Base-by-base conservation (phyloP, 2,113 vertebrate species). In the Phalacrocorax brasilianus region DNA sequence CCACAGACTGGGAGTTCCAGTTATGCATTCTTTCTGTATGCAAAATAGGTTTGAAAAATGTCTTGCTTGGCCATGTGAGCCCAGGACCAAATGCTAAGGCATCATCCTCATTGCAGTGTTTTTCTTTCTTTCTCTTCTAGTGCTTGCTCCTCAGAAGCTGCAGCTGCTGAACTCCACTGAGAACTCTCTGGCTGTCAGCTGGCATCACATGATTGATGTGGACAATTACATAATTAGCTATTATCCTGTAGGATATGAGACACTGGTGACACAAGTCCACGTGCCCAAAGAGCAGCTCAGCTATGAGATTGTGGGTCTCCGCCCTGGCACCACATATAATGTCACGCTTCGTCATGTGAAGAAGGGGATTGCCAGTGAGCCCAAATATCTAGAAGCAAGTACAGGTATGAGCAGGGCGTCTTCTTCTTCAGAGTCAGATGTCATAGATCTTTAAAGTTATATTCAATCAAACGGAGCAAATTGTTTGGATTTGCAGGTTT, bases 211-310 rank as follows among this genome's bases (percentile, higher is more conserved):
- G 79, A 82, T 52, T 10, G 97, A 98, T 35, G 98, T 98, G 27
- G 98, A 99, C 78, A 97, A 98, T 97, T 99, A 99, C 61, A 76
- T 99, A 68, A 88, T 99, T 78, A 98, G 95, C 79, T 98, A 98
- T 96, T 97, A 98, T 79, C 98, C 98, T 3, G 91, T 98, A 91
- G 97, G 96, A 15, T 76, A 97, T 22, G 95, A 98, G 81, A 83
- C 62, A 9, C 63, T 95, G 11, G 74, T 91, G 75, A 92, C 98
- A 93, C 90, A 98, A 95, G 91, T 98, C 91, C 68, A 20, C 1
- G 94, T 99, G 82, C 95, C 98, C 88, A 98, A 98, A 97, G 97
- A 97, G 32, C 97, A 98, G 70, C 97, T 98, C 93, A 98, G 94
- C 85, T 98, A 98, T 62, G 97, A 98, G 67, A 98, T 99, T 83